A percentile compares a stretch with the other conserved stretches of the same genome.
These are phyloP conservation scores for Candoia aspera DNA, from an alignment of 2,113 vertebrate species.

Conservation along the genomic window DNA sequence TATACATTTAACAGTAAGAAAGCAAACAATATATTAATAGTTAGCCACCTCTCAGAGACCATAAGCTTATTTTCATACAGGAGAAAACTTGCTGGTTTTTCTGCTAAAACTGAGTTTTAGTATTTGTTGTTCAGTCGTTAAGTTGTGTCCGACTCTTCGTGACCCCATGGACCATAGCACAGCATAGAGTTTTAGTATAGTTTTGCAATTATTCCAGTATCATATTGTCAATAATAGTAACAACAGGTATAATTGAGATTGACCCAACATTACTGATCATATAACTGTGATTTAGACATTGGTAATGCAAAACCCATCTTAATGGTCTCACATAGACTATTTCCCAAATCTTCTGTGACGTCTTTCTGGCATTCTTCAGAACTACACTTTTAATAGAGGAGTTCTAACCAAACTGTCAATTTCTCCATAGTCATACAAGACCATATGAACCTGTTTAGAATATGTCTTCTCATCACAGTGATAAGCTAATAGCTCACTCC, in stretches of 20 bases:
- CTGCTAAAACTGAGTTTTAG: background rate
- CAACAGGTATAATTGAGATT: background rate
- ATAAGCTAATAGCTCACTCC: background rate
- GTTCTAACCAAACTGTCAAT: no score
- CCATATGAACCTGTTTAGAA: background rate
- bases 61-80: background rate
- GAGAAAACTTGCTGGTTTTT: background rate
- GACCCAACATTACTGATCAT: background rate
- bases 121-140: no score
- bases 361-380: background rate
- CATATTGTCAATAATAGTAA: background rate
- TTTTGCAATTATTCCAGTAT: background rate
- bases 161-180: no score
- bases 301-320: background rate
- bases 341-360: background rate
- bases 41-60: background rate
- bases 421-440: background rate
- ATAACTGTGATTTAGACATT: background rate
- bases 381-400: background rate
- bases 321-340: background rate
- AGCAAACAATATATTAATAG: slow-evolving; percentile 17
- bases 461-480: background rate
- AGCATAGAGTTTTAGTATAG: slow-evolving; percentile 7
- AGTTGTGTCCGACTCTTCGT: no score
- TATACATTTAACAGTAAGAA: slow-evolving; percentile 36